A percentile compares a stretch with the other conserved stretches of the same genome.
phyloP scores from a whole-genome alignment of 64 coral and sea anemone genomes.

The Montipora efflorescens region DNA sequence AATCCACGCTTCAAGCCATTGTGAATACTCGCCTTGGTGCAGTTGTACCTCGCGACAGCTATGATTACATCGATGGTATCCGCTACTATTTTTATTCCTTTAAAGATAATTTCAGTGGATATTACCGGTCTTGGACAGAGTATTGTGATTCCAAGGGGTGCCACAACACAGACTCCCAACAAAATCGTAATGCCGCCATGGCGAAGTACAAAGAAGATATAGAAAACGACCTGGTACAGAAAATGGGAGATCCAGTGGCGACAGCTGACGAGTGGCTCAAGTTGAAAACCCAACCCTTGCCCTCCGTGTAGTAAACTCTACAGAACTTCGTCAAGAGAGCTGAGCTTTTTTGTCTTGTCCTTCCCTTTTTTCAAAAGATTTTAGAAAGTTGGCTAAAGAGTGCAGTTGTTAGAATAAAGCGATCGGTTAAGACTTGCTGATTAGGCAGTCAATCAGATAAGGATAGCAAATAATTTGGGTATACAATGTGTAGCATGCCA shows the following conservation, averaged over 20 bases:
- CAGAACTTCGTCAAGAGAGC: no score
- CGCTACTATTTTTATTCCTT: not conserved
- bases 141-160: not conserved
- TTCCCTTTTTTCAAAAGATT: no score
- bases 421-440: no score
- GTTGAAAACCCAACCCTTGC: constrained; percentile 18
- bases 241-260: constrained; percentile 35
- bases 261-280: constrained; percentile 62
- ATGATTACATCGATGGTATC: no score
- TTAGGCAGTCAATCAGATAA: no score
- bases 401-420: no score
- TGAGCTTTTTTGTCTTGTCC: no score
- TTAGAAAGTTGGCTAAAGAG: no score
- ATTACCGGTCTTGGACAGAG: not conserved
- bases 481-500: no score
- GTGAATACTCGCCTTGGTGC: not conserved
- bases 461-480: no score
- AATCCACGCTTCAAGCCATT: not conserved
- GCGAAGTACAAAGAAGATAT: constrained; percentile 5
- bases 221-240: not conserved
- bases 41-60: not conserved
- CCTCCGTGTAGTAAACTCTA: not conserved
- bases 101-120: constrained; percentile 5
- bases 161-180: not conserved
- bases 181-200: constrained; percentile 16